Conservation (phyloP, 2,113 vertebrate genomes). For the Hepsetus odoe region DNA sequence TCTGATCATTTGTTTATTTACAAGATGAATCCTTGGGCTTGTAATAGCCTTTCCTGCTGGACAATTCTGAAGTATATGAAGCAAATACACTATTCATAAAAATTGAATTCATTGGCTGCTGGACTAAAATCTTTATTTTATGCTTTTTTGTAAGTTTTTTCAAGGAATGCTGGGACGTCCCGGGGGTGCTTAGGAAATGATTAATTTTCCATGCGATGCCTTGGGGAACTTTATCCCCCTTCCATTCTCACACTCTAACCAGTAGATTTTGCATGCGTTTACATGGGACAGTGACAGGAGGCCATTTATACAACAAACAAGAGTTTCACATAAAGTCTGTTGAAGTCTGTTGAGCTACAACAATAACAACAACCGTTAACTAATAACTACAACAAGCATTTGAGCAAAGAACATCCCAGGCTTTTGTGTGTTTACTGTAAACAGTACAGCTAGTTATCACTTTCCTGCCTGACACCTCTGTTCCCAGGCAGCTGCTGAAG, state of each 20-base stretch:
- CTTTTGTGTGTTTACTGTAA: constrained; percentile 53
- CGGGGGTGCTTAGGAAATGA: background rate
- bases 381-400: constrained; percentile 42
- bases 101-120: no score
- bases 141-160: background rate
- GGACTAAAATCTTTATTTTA: background rate
- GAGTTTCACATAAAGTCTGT: constrained; percentile 43
- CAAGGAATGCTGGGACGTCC: background rate
- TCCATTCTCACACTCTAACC: constrained; percentile 1
- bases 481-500: constrained; percentile 65
- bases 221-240: background rate
- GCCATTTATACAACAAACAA: constrained; percentile 49
- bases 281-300: constrained; percentile 21
- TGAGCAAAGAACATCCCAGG: constrained; percentile 27
- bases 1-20: no score
- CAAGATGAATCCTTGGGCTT: no score
- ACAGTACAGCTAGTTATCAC: constrained; percentile 50
- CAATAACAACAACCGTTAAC: constrained; percentile 41
- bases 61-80: no score
- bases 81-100: no score
- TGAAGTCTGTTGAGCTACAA: constrained; percentile 30
- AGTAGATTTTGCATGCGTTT: constrained; percentile 46
- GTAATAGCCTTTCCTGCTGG: no score
- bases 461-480: constrained; percentile 52
- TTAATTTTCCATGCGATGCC: background rate